phyloP scores from a whole-genome alignment of 2,113 vertebrate genomes.

The Lasiurus borealis region DNA sequence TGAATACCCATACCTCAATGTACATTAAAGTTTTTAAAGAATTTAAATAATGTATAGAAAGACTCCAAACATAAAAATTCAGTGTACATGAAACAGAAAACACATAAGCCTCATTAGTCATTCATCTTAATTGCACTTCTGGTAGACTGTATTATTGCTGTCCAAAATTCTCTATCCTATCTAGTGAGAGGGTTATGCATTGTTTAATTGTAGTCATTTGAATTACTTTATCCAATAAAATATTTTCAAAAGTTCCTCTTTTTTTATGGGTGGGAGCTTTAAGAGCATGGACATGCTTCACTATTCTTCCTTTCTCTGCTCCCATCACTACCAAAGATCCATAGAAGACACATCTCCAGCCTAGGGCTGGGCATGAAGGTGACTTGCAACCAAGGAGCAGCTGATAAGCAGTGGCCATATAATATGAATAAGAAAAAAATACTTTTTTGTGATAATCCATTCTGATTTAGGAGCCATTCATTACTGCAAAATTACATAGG shows the following conservation, averaged over 20 bases:
- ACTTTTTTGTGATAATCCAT: background rate
- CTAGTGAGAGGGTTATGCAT: background rate
- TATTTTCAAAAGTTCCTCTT: background rate
- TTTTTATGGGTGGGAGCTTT: background rate
- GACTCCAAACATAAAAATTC: background rate
- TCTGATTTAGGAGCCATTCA: background rate
- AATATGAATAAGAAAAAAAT: background rate
- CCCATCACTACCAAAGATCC: background rate
- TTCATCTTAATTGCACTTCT: background rate
- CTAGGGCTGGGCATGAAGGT: background rate
- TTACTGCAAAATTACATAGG: background rate
- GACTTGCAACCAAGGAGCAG: background rate
- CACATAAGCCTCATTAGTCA: background rate
- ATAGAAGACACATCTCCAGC: background rate
- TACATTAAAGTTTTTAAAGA: slow-evolving; percentile 7
- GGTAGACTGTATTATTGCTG: background rate
- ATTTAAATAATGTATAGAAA: background rate
- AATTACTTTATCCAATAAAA: background rate
- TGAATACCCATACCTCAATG: slow-evolving; percentile 3
- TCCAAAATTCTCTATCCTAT: background rate
- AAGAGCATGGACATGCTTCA: background rate
- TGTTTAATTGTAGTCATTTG: background rate
- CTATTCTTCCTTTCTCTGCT: background rate
- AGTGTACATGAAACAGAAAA: background rate
- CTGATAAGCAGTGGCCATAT: background rate